Evolutionary conservation across 1,140 invertebrate genomes (phyloP).

Genomic region (Lasaia peninsularis): DNA sequence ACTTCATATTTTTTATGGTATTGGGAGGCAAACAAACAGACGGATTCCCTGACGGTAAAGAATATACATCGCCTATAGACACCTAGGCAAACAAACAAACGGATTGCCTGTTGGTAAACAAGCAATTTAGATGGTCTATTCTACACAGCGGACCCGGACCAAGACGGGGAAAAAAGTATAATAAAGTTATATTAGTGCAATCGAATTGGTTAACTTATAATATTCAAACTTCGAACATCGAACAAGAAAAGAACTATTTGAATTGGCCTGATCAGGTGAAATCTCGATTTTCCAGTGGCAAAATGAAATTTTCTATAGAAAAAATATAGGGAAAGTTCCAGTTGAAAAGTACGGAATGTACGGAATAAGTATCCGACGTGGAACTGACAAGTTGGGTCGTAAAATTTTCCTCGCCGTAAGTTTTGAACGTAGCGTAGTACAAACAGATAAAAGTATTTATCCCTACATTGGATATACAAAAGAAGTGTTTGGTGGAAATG

Average conservation of each 20-base stretch:
- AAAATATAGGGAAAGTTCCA: neutral
- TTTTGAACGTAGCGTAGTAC: conserved; percentile 3
- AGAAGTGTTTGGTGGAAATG: neutral
- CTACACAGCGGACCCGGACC: no score
- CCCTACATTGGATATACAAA: neutral
- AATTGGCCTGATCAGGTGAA: neutral
- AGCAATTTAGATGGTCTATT: no score
- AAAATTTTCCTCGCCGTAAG: neutral
- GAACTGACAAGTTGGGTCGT: neutral
- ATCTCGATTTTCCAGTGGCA: neutral
- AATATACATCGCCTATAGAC: no score
- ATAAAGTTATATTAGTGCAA: no score
- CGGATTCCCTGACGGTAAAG: no score
- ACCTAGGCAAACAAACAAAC: no score
- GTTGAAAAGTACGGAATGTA: neutral
- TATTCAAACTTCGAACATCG: neutral
- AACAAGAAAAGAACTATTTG: neutral
- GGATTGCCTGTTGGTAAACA: no score
- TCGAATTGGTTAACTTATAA: no score
- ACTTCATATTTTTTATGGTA: no score
- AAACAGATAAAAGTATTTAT: conserved; percentile 11
- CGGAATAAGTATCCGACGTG: neutral
- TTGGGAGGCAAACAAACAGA: no score
- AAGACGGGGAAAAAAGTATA: no score
- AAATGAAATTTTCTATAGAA: neutral